These are phyloP conservation scores for Meteorus sp. DNA, from an alignment of 1,140 invertebrate genomes.

Conservation along the genomic window DNA sequence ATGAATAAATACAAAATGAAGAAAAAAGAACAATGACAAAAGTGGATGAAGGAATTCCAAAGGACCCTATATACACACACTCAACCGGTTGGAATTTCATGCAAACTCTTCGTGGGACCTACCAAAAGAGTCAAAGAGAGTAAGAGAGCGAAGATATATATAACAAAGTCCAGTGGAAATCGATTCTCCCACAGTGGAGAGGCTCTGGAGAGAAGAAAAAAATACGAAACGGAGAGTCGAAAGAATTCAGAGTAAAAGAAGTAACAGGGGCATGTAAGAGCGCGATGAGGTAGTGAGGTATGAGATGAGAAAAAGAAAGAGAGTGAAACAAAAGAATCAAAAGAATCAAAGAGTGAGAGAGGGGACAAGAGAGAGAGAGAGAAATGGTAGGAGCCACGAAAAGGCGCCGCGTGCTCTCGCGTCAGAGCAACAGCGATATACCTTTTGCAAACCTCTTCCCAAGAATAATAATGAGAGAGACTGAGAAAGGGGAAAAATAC, in stretches of 20 bases:
- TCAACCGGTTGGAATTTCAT: constrained; percentile 20
- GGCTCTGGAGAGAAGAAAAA: constrained; percentile 5
- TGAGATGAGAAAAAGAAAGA: constrained; percentile 11
- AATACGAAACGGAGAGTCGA: constrained; percentile 13
- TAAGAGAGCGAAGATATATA: background rate
- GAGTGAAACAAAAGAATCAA: constrained; percentile 12
- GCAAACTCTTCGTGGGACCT: constrained; percentile 22
- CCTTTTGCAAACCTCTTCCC: constrained; percentile 26
- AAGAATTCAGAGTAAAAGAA: constrained; percentile 24
- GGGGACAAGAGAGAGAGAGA: constrained; percentile 7
- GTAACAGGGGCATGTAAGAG: background rate
- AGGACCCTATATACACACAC: background rate
- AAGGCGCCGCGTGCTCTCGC: constrained; percentile 24
- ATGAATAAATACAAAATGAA: no score
- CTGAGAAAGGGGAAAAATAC: constrained; percentile 25
- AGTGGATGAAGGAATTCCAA: constrained; percentile 23
- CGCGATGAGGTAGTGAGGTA: constrained; percentile 1
- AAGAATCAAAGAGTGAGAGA: constrained; percentile 17
- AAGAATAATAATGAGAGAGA: constrained; percentile 35
- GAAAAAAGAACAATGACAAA: constrained; percentile 13
- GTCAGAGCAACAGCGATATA: constrained; percentile 19
- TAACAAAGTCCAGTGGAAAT: constrained; percentile 15
- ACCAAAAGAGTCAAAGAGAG: no score
- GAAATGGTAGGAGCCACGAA: constrained; percentile 16
- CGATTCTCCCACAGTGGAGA: constrained; percentile 23